Base-by-base conservation (phyloP, 2,888 invertebrate species). In the Caenorhabditis wallacei region DNA sequence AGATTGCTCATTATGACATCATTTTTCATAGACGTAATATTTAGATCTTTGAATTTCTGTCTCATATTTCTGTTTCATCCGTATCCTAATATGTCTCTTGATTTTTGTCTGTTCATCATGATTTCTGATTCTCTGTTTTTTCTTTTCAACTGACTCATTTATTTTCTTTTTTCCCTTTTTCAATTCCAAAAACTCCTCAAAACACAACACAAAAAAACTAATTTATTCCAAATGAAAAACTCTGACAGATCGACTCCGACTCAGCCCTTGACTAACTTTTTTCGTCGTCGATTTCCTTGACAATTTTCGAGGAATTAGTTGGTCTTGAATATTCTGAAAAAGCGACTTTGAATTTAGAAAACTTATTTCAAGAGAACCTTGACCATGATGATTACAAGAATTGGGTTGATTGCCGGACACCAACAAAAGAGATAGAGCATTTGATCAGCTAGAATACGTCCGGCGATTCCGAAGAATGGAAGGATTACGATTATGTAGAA, bases 351-450 rank as follows among this genome's bases (percentile, higher is more conserved):
- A n/a, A 48, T 56, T 8, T n/a, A n/a, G n/a, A 20, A 2, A 51
- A 10, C 16, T 22, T 1, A 59, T 18, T 22, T 3, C 40, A 5
- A 13, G 7, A 26, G 11, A 18, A 76, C 80, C 56, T 72, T 66
- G 35, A 83, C 80, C 66, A 72, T 68, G 24, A 57, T 0, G 30
- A 83, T 80, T 16, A 83, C 64, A 4, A 83, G 37, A 68, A 83
- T 75, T 7, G 83, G 75, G 43, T 83, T 75, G 57, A 83, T 80
- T 0, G 80, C 69, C 2, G 83, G 83, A 48, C 80, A 76, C 83
- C 83, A 83, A 24, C 69, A 69, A 61, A 80, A 83, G 3, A 83
- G 54, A 30, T 51, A 76, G 5, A 72, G 80, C 0, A 76, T 16
- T 26, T 46, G 43, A n/a, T 57, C 70, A 16, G 79, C 54, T 7